These are phyloP conservation scores for Penaeus indicus DNA, from an alignment of 1,140 invertebrate genomes.

Conservation along the genomic window DNA sequence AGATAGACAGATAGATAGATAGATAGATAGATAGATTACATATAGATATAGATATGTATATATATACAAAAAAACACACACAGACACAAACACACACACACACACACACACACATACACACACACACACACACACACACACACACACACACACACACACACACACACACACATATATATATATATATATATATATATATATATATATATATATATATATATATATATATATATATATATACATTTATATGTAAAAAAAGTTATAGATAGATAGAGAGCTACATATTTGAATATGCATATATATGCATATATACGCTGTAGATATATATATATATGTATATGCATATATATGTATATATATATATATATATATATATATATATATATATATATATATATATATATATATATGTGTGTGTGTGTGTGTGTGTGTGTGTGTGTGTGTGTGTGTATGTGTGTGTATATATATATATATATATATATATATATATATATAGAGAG, in stretches of 20 bases:
- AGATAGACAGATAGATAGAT: too few relatives aligned
- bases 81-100: too few relatives aligned
- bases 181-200: not conserved
- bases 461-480: not conserved
- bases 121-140: not conserved
- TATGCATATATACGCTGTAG: not conserved
- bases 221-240: too few relatives aligned
- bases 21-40: too few relatives aligned
- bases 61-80: not conserved
- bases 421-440: not conserved
- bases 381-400: slow-evolving; percentile 20
- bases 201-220: too few relatives aligned
- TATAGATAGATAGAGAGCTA: not conserved
- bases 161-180: not conserved
- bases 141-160: not conserved
- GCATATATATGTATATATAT: slow-evolving; percentile 11
- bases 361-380: slow-evolving; percentile 15
- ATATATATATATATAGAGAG: not conserved
- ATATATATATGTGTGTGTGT: not conserved
- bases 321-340: not conserved
- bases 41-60: not conserved
- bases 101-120: not conserved
- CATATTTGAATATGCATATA: not conserved
- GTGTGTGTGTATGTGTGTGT: not conserved
- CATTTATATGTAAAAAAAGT: not conserved